Base-by-base conservation (phyloP, 2,888 invertebrate genomes). In the Willowsia nigromaculata region DNA sequence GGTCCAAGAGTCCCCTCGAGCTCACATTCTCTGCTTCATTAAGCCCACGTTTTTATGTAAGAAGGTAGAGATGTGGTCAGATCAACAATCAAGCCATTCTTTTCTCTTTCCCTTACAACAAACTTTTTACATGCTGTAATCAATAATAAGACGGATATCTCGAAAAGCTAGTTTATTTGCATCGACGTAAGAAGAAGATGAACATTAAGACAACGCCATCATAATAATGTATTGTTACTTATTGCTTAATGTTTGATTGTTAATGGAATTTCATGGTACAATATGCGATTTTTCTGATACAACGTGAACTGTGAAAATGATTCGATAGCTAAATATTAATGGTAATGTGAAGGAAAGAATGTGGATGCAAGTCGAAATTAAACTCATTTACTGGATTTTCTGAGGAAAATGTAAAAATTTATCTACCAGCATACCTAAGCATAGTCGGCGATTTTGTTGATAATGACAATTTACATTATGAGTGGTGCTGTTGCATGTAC, bases 1-100 rank as follows among this genome's bases (percentile, higher is more conserved):
- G 89, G 83, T 68, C 89, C 78, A 62, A 90, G 85, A 88, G 83
- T 89, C 90, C 92, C 91, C 92, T 91, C 92, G 85, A 91, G 92
- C 91, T 90, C 90, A 90, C 89, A 92, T 91, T 92, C 91, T 92
- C 91, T 92, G 89, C 91, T 92, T 92, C 91, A 92, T 92, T 92
- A 92, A 91, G 91, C 82, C 90, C 91, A 90, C 84, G 90, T 91
- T 86, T 91, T 91, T 90, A 91, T 91, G 50, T 74, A 56, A n/a
- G 18, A 56, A 40, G 18, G 18, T 56, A 71, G 3, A 76, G 76
- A 56, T 78, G 33, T 56, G 37, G 56, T 56, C 56, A 37, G 33
- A 78, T 40, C 78, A 40, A 56, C 18, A 27, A 78, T 53, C 78
- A 33, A 53, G 18, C 78, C 22, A 78, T 56, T 78, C 78, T 37